Base-by-base conservation (phyloP, 1,140 invertebrate genomes). In the Euwallacea fornicatus region DNA sequence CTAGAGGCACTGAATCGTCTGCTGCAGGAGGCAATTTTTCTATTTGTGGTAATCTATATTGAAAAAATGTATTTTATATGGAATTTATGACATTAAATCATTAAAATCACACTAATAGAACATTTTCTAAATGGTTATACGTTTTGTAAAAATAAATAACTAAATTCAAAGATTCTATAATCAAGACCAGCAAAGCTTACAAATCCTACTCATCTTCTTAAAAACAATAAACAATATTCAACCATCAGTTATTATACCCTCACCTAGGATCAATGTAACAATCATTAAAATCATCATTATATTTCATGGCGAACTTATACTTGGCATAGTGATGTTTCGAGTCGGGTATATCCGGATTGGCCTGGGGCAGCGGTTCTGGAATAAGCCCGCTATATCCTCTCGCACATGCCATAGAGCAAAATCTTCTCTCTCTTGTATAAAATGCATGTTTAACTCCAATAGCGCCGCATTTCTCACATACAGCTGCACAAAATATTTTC, bases 361-460 rank as follows among this genome's bases (percentile, higher is more conserved):
- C 67, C 16, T 77, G 74, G 0, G 78, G 78, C 46, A 79, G 50
- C 8, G 72, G 76, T 75, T 80, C 80, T 50, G 76, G 76, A 8
- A 78, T 79, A 58, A 81, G 65, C 64, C 84, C 83, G 56, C 78
- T 79, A 43, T 80, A 83, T 41, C 85, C 84, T 66, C 89, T 83
- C 4, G 90, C 90, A 82, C 91, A 93, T 10, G 88, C 85, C 82
- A 91, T 85, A 78, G 90, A 92, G 78, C 91, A 93, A 82, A 90
- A 93, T 71, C 90, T 84, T 74, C 93, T 85, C 73, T 93, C 91
- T 81, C 92, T 91, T 9, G 92, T 94, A 77, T 95, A 95, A 82
- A 95, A 95, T 2, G 93, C 91, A 82, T 94, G 91, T 81, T 94
- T 94, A 7, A 95, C 93, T 71, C 93, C 93, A 75, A 94, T 92